phyloP scores from a whole-genome alignment of 2,797 vertebrate species.

The Champsocephalus gunnari region DNA sequence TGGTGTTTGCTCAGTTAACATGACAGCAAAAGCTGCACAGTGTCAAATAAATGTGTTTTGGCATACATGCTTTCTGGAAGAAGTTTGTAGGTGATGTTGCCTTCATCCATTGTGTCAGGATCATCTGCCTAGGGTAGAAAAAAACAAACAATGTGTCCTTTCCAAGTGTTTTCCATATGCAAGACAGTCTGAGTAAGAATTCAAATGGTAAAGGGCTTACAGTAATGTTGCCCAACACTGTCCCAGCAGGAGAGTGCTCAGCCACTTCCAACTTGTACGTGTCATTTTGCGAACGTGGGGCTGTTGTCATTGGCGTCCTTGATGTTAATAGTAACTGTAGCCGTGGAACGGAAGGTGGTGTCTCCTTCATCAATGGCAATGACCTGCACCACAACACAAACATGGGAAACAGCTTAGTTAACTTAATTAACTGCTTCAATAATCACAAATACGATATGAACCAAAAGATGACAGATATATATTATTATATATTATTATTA shows the following conservation, averaged over 20 bases:
- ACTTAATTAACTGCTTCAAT: not conserved
- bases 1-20: not conserved
- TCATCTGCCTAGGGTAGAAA: constrained; percentile 87
- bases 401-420: not conserved
- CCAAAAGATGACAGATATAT: not conserved
- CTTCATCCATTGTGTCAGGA: constrained; percentile 84
- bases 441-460: not conserved
- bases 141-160: not conserved
- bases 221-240: constrained; percentile 75
- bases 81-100: constrained; percentile 88
- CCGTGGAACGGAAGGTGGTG: constrained; percentile 70
- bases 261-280: constrained; percentile 78
- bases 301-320: constrained; percentile 90
- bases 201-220: constrained; percentile 76
- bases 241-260: constrained; percentile 85
- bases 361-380: constrained; percentile 83
- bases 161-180: not conserved
- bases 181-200: not conserved
- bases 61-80: constrained; percentile 89
- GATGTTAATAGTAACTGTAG: constrained; percentile 88
- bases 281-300: constrained; percentile 83
- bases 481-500: not conserved
- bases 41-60: not conserved
- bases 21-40: not conserved
- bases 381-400: constrained; percentile 80